Base-by-base conservation (phyloP, 2,888 invertebrate genomes). In the Phragmatobia fuliginosa region DNA sequence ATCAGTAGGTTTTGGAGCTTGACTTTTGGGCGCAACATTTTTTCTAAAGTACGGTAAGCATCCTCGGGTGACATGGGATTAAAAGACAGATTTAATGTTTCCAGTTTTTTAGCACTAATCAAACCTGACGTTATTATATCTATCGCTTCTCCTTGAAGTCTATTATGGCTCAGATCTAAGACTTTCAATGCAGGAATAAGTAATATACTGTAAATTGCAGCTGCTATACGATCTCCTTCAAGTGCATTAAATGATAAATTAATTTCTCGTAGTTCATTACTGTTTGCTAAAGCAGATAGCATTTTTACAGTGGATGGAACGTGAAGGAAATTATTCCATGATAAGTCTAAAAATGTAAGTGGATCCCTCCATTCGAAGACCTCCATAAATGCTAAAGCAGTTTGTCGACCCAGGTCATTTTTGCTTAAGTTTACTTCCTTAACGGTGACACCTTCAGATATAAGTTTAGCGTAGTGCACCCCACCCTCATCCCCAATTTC, bases 241-340 rank as follows among this genome's bases (percentile, higher is more conserved):
- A 90, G 62, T 1, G 77, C 61, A 67, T 87, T 90, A 83, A 84
- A 89, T 33, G 88, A 77, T 8, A 90, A 76, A 75, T 88, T 84
- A 21, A 89, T 58, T 70, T 87, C 87, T 73, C 82, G 65, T 32
- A 90, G 73, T 1, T 78, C 65, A 16, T 64, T 41, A 59, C 84
- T 87, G 10, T 78, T 65, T 18, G 84, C 71, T 52, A 89, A 63
- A 21, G 70, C 64, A 0, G 84, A 72, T 6, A 90, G 76, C 82
- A 90, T 75, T 76, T 83, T 86, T 0, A 71, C 69, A 10, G 74
- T 77, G 16, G 85, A 73, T 1, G 83, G 78, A 28, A 71, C 56
- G 58, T 85, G 77, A 67, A 74, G 79, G 5, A 89, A 83, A 45
- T 77, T 80, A 70, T 90, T 90, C 82, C 83, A 82, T 2, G 90